Evolutionary conservation across 2,888 invertebrate genomes (phyloP).

Genomic region (Coecobrya sp.): DNA sequence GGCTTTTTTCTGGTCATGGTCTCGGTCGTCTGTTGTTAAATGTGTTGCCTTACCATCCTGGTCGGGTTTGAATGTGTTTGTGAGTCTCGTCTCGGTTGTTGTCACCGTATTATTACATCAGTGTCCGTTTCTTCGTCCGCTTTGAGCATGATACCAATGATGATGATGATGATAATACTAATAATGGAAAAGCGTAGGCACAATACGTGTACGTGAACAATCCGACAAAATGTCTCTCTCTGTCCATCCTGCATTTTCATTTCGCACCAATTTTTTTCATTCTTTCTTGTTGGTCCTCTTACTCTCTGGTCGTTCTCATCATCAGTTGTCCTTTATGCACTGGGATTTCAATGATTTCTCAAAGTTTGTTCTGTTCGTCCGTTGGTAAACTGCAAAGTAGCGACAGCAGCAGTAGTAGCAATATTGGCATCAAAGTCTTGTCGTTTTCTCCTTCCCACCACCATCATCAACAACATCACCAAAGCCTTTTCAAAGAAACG

Average conservation of each 20-base stretch:
- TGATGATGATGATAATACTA: neutral
- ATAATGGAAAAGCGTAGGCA: neutral
- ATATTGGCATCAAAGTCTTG: conserved; percentile 56
- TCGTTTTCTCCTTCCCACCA: conserved; percentile 37
- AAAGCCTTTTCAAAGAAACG: conserved; percentile 36
- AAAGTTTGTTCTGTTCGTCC: conserved; percentile 31
- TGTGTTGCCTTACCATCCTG: neutral
- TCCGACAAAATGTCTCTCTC: neutral
- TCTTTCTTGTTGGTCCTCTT: conserved; percentile 26
- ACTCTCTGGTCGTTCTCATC: conserved; percentile 11
- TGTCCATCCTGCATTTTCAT: conserved; percentile 54
- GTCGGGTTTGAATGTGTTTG: neutral
- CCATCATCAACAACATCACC: conserved; percentile 34
- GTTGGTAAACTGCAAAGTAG: conserved; percentile 47
- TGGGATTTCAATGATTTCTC: conserved; percentile 57
- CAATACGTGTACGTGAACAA: conserved; percentile 27
- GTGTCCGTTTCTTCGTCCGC: neutral
- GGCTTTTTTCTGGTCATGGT: neutral
- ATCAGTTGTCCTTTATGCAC: conserved; percentile 60
- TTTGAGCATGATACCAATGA: neutral
- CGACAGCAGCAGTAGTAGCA: neutral
- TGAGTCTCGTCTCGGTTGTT: neutral
- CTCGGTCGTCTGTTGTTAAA: neutral
- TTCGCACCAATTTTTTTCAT: conserved; percentile 28
- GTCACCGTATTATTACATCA: conserved; percentile 36